phyloP scores from a whole-genome alignment of 2,797 vertebrate genomes.

The Chloroceryle inda region DNA sequence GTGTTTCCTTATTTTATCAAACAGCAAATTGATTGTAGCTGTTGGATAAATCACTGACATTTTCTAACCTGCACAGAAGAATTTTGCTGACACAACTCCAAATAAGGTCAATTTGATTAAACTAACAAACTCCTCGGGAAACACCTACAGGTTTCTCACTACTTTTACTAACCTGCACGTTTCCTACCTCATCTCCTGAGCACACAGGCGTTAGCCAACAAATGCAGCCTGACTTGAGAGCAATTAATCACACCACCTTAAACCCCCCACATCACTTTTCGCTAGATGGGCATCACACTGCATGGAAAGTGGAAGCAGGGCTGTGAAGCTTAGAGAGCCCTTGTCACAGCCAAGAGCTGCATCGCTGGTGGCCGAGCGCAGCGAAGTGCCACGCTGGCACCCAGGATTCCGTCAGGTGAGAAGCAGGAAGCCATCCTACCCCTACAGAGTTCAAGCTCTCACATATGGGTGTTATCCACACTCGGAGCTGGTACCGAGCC shows the following conservation, averaged over 20 bases:
- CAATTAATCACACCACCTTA: neutral
- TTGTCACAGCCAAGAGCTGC: neutral
- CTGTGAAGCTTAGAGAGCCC: neutral
- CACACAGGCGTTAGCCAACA: neutral
- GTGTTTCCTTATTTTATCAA: slow-evolving; percentile 57
- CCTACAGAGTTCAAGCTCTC: neutral
- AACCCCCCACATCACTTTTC: neutral
- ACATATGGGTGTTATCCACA: neutral
- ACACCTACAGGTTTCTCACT: neutral
- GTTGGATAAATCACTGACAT: slow-evolving; percentile 37
- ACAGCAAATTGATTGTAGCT: slow-evolving; percentile 54
- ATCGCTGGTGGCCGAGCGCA: neutral
- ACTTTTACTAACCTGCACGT: neutral
- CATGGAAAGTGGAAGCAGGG: fast-evolving
- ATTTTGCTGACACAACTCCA: slow-evolving; percentile 34
- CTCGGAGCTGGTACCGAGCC: neutral
- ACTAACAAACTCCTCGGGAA: slow-evolving; percentile 2
- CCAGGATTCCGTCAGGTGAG: neutral
- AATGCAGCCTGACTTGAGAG: neutral
- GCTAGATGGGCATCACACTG: neutral
- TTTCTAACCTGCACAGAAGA: slow-evolving; percentile 12
- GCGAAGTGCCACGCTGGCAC: fast-evolving
- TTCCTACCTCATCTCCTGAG: neutral
- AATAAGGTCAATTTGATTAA: slow-evolving; percentile 15
- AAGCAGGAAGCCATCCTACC: neutral